Base-by-base conservation (phyloP, 2,797 vertebrate species). In the Phoxinus dragarum region DNA sequence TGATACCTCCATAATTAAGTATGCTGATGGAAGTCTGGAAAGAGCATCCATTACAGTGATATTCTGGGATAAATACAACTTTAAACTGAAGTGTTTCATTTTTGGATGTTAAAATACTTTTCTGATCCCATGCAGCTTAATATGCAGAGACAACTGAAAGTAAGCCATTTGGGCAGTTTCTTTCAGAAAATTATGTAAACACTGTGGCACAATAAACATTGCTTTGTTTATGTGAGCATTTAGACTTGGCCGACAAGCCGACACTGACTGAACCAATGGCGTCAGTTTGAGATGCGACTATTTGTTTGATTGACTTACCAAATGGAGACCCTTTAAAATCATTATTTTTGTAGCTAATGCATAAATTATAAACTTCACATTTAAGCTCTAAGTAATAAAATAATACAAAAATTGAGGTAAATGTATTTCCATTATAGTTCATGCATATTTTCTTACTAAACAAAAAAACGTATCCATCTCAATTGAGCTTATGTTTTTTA, bases 1-100 rank as follows among this genome's bases (percentile, higher is more conserved):
- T 6, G 36, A 69, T 56, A 54, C 61, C 44, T 52, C 17, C 59
- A 76, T 47, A 76, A 76, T 23, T 52, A 83, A 47, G 42, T 23
- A 52, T 77, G 36, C n/a, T 59, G 74, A 77, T 59, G 73, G 61
- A 84, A 68, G 34, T 52, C 47, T 77, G 64, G 10, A 54, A 76
- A 87, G 47, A 52, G 12, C 47, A n/a, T 49, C 27, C 38, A 23
- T 84, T 84, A 44, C 68, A 54, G 61, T 12, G 12, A 7, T 40
- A 40, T 31, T 77, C 5, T 5, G 5, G 23, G 61, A 9, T 54
- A 14, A 49, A 59, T 44, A 44, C 17, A 34, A 61, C 27, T 59
- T 82, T 14, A 59, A 23, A 12, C 10, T 40, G 10, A 66, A 79
- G 38, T 47, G 16, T 66, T 27, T 27, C 6, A 47, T 47, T 79